Evolutionary conservation across 2,113 vertebrate species (phyloP).

Genomic region (Indicator indicator): DNA sequence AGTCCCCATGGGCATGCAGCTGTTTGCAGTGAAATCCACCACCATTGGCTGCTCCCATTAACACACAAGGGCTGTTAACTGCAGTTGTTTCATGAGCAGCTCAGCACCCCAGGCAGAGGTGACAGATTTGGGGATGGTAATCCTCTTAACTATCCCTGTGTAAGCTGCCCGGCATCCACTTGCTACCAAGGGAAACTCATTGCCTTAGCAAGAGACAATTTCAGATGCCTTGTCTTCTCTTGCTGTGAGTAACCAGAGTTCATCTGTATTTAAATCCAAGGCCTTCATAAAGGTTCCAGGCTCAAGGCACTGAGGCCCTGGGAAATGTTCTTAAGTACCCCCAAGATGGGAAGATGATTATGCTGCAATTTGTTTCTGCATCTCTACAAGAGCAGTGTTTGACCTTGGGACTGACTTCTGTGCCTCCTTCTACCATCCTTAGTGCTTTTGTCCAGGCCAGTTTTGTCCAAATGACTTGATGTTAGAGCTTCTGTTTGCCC

Average conservation of each 20-base stretch:
- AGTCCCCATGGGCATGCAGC: background rate
- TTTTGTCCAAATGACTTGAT: background rate
- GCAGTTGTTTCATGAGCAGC: background rate
- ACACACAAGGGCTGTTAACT: background rate
- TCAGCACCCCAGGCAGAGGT: background rate
- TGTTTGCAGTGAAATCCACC: background rate
- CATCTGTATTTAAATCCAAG: background rate
- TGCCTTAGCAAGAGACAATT: background rate
- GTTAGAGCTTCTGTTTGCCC: background rate
- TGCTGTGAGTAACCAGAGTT: background rate
- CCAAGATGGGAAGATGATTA: background rate
- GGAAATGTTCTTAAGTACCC: background rate
- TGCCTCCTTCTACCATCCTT: background rate
- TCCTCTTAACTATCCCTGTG: background rate
- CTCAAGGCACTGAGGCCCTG: background rate
- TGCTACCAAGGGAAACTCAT: background rate
- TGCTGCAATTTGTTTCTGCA: background rate
- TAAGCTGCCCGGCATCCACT: background rate
- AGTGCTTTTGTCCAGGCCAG: background rate
- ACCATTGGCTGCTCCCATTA: background rate
- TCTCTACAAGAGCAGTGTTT: background rate
- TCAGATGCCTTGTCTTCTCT: background rate
- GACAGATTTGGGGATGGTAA: background rate
- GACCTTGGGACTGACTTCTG: background rate
- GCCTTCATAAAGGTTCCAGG: background rate